Base-by-base conservation (phyloP, 2,797 vertebrate genomes). In the Trematomus bernacchii region DNA sequence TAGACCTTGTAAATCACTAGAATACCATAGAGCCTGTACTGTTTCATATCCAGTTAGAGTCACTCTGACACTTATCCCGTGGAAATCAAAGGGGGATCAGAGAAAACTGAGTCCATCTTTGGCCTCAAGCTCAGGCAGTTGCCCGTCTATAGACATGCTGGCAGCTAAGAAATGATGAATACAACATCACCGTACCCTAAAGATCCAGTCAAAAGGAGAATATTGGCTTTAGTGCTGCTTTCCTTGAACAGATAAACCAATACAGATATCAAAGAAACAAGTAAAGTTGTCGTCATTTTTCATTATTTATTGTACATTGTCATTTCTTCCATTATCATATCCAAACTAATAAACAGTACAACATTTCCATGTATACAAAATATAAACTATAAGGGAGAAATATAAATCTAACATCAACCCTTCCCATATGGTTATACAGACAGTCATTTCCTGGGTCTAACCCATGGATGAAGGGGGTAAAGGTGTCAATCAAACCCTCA, bases 351-450 rank as follows among this genome's bases (percentile, higher is more conserved):
- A 87, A 90, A 89, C 89, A 92, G 82, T 91, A 89, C 89, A 91
- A 91, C 87, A 86, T 89, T 90, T 85, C 67, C 69, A 92, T 91
- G 91, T 92, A 92, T 94, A 95, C 93, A 95, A 95, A 95, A 95
- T 94, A 94, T 93, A 93, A 94, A 92, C 91, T 92, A 89, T 91
- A 86, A 87, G 77, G 79, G 81, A 85, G 81, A 33, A 79, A 81
- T 89, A 89, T 79, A 90, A 92, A 91, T 92, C 84, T 80, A 92
- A 89, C 77, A 81, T 82, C 73, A 89, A 88, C 81, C 86, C 82
- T 82, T 89, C 87, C 85, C 85, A 84, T 86, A 57, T 82, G 71
- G 78, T 85, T 79, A 82, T 52, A 90, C 80, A 80, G 68, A 89
- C 80, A 91, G 83, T 88, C 72, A 83, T 82, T 83, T 85, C 66